Conservation (phyloP, 2,113 vertebrate genomes). For the Montifringilla adamsi region DNA sequence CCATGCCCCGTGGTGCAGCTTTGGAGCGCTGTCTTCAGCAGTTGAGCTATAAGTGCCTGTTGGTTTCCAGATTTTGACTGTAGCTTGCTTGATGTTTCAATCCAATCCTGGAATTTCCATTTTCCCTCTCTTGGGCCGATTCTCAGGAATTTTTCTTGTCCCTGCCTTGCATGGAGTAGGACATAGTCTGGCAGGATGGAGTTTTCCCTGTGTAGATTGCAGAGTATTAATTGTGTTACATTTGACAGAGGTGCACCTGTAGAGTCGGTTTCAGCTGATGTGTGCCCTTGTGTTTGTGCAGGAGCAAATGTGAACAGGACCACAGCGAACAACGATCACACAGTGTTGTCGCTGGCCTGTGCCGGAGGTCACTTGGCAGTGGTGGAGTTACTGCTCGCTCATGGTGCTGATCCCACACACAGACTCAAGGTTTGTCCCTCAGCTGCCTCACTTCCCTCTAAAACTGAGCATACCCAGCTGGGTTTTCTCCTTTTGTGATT, state of each 20-base stretch:
- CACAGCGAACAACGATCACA: slow-evolving; percentile 97
- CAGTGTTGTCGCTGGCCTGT: slow-evolving; percentile 95
- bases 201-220: background rate
- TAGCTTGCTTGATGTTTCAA: background rate
- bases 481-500: background rate
- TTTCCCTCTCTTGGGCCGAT: background rate
- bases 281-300: slow-evolving; percentile 20
- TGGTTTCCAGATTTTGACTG: background rate
- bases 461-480: rapidly evolving
- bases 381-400: slow-evolving; percentile 94
- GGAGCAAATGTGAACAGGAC: slow-evolving; percentile 98
- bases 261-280: background rate
- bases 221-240: background rate
- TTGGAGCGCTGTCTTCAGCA: background rate
- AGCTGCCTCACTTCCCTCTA: background rate
- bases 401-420: slow-evolving; percentile 97
- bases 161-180: background rate
- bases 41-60: background rate
- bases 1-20: background rate
- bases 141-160: background rate
- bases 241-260: background rate
- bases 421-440: slow-evolving; percentile 87
- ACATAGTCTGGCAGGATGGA: background rate
- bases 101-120: background rate
- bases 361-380: slow-evolving; percentile 96